phyloP scores from a whole-genome alignment of 64 coral and sea anemone genomes.

The Porites lutea region DNA sequence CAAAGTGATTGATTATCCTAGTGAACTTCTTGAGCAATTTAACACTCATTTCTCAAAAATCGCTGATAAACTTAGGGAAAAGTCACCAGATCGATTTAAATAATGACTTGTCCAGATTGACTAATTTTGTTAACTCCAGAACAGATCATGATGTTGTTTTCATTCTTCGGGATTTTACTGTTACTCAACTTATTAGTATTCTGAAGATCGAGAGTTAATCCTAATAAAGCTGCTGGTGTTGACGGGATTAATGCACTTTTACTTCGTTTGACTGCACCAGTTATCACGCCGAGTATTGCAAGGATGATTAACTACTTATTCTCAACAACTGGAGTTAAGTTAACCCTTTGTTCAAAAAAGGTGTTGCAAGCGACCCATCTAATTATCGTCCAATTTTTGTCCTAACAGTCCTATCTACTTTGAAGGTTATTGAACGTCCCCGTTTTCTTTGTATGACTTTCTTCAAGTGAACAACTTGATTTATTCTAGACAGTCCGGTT shows the following conservation, averaged over 20 bases:
- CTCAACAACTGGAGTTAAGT: not conserved
- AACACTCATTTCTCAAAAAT: constrained; percentile 62
- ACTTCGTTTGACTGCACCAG: constrained; percentile 44
- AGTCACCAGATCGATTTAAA: not conserved
- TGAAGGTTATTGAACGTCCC: constrained; percentile 35
- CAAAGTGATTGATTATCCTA: not conserved
- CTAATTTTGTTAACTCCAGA: constrained; percentile 38
- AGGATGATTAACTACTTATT: constrained; percentile 58
- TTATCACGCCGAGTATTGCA: constrained; percentile 39
- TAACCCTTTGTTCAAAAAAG: constrained; percentile 52
- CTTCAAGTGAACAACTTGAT: constrained; percentile 47
- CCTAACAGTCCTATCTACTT: constrained; percentile 34
- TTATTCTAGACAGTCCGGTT: not conserved
- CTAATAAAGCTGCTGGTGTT: constrained; percentile 35
- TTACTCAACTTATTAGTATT: constrained; percentile 1
- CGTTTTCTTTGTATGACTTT: constrained; percentile 35
- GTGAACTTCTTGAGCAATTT: constrained; percentile 35
- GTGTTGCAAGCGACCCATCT: constrained; percentile 31
- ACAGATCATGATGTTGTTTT: constrained; percentile 26
- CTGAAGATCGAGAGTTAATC: not conserved
- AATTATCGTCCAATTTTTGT: too few relatives aligned
- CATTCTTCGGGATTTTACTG: constrained; percentile 21
- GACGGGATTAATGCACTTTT: constrained; percentile 48
- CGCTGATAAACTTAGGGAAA: constrained; percentile 58
- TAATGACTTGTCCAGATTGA: constrained; percentile 12